Evolutionary conservation across 2,888 invertebrate species (phyloP).

Genomic region (Diadegma fenestrale): DNA sequence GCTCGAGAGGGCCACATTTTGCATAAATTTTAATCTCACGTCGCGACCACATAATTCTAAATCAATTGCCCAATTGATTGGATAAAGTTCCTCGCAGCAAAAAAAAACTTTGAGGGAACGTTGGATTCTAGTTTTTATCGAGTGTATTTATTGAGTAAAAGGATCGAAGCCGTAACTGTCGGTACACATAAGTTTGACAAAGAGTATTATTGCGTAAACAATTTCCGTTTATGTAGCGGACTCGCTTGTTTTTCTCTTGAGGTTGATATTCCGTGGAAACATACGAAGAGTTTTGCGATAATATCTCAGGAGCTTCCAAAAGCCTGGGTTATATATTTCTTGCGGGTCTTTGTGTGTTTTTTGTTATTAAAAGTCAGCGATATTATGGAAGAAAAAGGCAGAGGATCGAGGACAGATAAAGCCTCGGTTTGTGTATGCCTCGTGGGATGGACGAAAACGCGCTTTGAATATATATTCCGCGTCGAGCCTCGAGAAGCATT

Average conservation of each 20-base stretch:
- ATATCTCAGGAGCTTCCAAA: slow-evolving; percentile 33
- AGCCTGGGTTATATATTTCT: background rate
- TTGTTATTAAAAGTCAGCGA: slow-evolving; percentile 44
- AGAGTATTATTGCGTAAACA: background rate
- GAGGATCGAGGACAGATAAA: slow-evolving; percentile 16
- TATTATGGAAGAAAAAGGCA: slow-evolving; percentile 33
- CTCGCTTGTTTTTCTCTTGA: background rate
- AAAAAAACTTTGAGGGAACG: background rate
- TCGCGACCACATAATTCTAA: background rate
- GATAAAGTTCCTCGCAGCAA: background rate
- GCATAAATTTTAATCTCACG: background rate
- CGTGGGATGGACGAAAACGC: slow-evolving; percentile 52
- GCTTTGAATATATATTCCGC: slow-evolving; percentile 57
- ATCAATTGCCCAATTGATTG: background rate
- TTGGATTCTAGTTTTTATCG: background rate
- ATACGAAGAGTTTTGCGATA: background rate
- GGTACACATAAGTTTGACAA: background rate
- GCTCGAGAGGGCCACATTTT: background rate
- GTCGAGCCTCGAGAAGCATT: slow-evolving; percentile 41
- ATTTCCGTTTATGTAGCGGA: background rate
- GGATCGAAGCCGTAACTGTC: background rate
- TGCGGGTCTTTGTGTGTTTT: slow-evolving; percentile 11
- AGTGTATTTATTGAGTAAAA: background rate
- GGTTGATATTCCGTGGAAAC: background rate
- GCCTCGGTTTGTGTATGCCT: slow-evolving; percentile 40